These are phyloP conservation scores for Epiblema foenella DNA, from an alignment of 2,888 invertebrate species.

Conservation along the genomic window DNA sequence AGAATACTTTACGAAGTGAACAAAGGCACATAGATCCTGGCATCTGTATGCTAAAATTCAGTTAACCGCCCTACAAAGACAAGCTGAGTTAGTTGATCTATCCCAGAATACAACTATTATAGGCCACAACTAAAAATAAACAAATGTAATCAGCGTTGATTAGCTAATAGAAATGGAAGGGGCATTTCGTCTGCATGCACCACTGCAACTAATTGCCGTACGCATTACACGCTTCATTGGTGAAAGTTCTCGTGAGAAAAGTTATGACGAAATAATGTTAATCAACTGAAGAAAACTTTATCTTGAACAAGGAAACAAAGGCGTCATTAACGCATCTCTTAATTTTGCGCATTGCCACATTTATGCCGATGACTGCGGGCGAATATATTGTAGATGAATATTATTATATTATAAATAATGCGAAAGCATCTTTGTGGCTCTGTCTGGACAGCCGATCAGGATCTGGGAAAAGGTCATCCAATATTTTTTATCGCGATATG, in stretches of 20 bases:
- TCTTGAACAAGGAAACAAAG: neutral
- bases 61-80: neutral
- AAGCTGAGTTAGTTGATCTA: no score
- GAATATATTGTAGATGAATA: no score
- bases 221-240: conserved; percentile 53
- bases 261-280: conserved; percentile 35
- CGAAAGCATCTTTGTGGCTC: neutral
- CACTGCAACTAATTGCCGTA: conserved; percentile 69
- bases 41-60: neutral
- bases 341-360: neutral
- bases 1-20: neutral
- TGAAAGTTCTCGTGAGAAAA: conserved; percentile 73
- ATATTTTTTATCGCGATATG: no score
- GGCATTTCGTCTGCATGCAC: conserved; percentile 63
- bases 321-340: neutral
- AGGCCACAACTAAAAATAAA: conserved; percentile 51
- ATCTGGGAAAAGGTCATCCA: no score
- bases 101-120: conserved; percentile 32
- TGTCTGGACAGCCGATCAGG: no score
- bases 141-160: conserved; percentile 59
- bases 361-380: neutral
- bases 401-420: neutral
- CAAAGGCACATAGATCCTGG: neutral
- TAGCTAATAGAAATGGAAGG: conserved; percentile 56
- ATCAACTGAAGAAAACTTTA: neutral